Percentiles rank a stretch among this genome's conserved stretches.
phyloP scores from a whole-genome alignment of 1,140 invertebrate species.

The Drosophila novamexicana region DNA sequence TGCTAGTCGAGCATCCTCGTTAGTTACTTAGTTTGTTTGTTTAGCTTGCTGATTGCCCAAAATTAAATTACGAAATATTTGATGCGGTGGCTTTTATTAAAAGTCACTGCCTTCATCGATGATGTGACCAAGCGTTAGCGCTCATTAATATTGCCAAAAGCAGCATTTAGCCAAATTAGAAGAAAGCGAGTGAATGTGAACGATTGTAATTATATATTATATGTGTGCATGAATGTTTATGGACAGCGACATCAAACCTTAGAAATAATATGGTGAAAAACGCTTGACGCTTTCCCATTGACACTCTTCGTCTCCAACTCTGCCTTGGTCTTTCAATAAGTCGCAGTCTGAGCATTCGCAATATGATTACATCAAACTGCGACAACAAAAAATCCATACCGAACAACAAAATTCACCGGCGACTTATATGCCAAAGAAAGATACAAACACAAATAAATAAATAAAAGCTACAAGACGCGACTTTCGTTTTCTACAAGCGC shows the following conservation, averaged over 20 bases:
- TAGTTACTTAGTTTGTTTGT: background rate
- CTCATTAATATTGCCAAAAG: conserved; percentile 69
- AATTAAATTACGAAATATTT: conserved; percentile 67
- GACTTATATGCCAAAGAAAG: conserved; percentile 55
- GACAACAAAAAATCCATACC: conserved; percentile 46
- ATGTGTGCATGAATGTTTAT: background rate
- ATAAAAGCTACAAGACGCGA: conserved; percentile 60
- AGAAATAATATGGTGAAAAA: conserved; percentile 46
- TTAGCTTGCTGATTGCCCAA: conserved; percentile 21
- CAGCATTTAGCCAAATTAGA: conserved; percentile 74
- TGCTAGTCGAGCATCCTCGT: background rate
- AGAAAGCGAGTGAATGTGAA: conserved; percentile 64
- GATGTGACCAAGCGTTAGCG: conserved; percentile 46
- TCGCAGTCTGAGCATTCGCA: conserved; percentile 50
- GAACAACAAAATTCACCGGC: conserved; percentile 20
- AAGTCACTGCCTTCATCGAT: conserved; percentile 41
- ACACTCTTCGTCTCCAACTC: background rate
- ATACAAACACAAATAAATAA: conserved; percentile 42
- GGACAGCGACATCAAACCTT: conserved; percentile 27
- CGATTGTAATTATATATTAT: conserved; percentile 27
- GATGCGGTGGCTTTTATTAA: conserved; percentile 60
- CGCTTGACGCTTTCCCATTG: conserved; percentile 15
- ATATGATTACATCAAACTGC: conserved; percentile 77
- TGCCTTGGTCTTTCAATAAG: background rate
- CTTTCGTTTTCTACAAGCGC: conserved; percentile 75